Percentiles rank a stretch among this genome's conserved stretches.
Evolutionary conservation across 2,113 vertebrate species (phyloP).

Genomic region (Dolichotis patagonum): DNA sequence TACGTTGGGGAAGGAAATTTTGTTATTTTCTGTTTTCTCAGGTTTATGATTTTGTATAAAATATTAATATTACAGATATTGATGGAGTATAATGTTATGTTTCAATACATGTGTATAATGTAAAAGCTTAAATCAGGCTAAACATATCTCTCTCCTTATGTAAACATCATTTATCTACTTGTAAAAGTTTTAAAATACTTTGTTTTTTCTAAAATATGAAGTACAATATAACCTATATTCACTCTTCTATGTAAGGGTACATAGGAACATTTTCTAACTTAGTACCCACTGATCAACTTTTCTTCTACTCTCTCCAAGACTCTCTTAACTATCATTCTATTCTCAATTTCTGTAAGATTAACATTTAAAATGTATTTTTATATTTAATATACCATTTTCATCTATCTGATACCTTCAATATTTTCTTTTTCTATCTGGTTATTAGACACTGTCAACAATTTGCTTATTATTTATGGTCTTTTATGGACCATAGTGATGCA

Average conservation of each 20-base stretch:
- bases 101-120: neutral
- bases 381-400: neutral
- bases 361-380: neutral
- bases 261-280: neutral
- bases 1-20: neutral
- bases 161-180: neutral
- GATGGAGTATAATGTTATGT: neutral
- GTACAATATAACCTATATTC: neutral
- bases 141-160: neutral
- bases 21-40: neutral
- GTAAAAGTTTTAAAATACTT: neutral
- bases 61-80: too few relatives aligned
- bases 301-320: neutral
- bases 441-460: neutral
- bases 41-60: neutral
- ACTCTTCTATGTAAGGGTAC: neutral
- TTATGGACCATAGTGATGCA: neutral
- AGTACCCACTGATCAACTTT: neutral
- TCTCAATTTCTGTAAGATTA: neutral
- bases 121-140: neutral
- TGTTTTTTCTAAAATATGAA: neutral
- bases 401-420: neutral
- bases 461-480: neutral
- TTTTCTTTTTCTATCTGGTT: neutral
- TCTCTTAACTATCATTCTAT: neutral